These are phyloP conservation scores for Odontamblyopus rebecca DNA, from an alignment of 2,797 vertebrate genomes.

Conservation along the genomic window DNA sequence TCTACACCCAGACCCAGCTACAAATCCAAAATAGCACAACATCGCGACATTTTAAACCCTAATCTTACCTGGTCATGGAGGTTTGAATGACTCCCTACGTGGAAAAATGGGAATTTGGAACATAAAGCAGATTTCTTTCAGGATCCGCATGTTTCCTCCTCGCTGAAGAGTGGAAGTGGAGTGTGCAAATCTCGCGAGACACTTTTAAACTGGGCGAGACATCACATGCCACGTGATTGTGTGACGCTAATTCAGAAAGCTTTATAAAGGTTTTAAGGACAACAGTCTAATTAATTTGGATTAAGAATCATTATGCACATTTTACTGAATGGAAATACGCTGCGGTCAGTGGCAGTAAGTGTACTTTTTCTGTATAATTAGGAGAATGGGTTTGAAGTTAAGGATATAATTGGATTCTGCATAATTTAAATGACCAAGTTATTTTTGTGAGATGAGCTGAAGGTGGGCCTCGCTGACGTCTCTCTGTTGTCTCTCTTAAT, in stretches of 20 bases:
- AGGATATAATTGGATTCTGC: no score
- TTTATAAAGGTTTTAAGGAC: no score
- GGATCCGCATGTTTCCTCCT: fast-evolving
- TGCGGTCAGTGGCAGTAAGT: not conserved
- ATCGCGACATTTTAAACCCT: fast-evolving
- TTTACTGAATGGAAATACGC: not conserved
- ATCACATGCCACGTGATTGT: conserved; percentile 49
- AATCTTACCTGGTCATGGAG: conserved; percentile 40
- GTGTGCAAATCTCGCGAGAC: conserved; percentile 22
- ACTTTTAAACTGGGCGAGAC: not conserved
- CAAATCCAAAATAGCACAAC: fast-evolving
- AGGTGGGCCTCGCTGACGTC: no score
- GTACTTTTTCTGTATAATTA: not conserved
- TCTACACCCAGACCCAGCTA: not conserved
- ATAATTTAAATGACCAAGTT: no score
- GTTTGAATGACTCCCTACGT: not conserved
- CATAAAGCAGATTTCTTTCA: fast-evolving
- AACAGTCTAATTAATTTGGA: not conserved
- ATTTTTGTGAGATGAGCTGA: no score
- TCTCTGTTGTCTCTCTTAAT: no score
- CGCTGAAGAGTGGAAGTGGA: fast-evolving
- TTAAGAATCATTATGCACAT: not conserved
- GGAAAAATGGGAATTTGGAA: fast-evolving
- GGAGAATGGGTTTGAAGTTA: no score
- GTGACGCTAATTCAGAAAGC: not conserved